Percentiles rank a stretch among this genome's conserved stretches.
Evolutionary conservation across 2,797 vertebrate species (phyloP).

Genomic region (Lagodon rhomboides): DNA sequence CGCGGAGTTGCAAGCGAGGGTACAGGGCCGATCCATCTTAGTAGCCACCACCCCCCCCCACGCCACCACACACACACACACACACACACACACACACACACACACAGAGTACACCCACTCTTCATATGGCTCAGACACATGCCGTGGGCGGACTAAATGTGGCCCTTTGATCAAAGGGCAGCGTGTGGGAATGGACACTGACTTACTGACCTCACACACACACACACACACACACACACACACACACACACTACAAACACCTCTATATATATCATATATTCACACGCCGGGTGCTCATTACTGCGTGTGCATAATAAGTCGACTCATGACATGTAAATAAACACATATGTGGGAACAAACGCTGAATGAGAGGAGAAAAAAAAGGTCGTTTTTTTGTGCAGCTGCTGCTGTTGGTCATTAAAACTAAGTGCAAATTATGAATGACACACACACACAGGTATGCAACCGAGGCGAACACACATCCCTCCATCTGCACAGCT

Average conservation of each 20-base stretch:
- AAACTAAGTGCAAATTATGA: constrained; percentile 47
- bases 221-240: constrained; percentile 6
- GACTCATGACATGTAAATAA: constrained; percentile 2
- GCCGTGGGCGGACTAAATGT: constrained; percentile 72
- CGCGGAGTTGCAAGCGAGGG: constrained; percentile 53
- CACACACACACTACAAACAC: background rate
- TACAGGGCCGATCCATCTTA: constrained; percentile 65
- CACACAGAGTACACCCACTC: constrained; percentile 66
- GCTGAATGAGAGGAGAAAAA: constrained; percentile 14
- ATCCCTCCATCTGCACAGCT: constrained; percentile 34
- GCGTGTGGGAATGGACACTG: constrained; percentile 65
- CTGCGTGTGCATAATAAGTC: constrained; percentile 18
- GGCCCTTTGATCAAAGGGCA: constrained; percentile 76
- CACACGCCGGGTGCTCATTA: constrained; percentile 26
- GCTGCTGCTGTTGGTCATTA: constrained; percentile 51
- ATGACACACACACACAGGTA: constrained; percentile 16
- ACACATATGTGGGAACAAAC: constrained; percentile 15
- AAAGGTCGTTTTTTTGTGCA: constrained; percentile 23
- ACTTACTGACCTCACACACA: constrained; percentile 64
- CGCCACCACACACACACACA: constrained; percentile 56
- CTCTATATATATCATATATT: background rate
- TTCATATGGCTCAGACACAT: constrained; percentile 74
- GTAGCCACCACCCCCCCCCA: constrained; percentile 43
- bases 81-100: constrained; percentile 52
- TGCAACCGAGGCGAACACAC: constrained; percentile 12